These are phyloP conservation scores for Aleadryas rufinucha DNA, from an alignment of 2,113 vertebrate genomes.

Conservation along the genomic window DNA sequence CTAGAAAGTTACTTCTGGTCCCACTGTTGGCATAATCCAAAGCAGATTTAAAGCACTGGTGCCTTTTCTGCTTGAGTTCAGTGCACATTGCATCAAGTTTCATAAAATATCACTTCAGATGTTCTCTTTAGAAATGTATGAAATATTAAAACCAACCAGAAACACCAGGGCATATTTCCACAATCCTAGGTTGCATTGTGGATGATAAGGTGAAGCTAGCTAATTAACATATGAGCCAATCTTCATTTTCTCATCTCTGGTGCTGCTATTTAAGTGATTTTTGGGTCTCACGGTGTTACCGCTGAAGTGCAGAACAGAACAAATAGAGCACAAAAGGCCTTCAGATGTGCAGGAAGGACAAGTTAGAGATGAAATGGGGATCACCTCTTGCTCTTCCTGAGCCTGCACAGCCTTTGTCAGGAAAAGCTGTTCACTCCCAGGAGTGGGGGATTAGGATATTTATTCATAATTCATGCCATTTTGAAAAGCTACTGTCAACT, in stretches of 20 bases:
- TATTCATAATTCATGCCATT: slow-evolving; percentile 35
- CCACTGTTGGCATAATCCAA: background rate
- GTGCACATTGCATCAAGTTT: background rate
- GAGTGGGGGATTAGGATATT: background rate
- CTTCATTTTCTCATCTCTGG: background rate
- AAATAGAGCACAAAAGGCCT: background rate
- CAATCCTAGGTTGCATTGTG: background rate
- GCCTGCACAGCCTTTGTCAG: background rate
- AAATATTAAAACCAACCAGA: background rate
- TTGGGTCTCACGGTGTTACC: background rate
- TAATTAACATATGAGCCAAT: background rate
- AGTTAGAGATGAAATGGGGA: background rate
- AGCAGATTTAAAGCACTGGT: background rate
- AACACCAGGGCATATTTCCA: background rate
- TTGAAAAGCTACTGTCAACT: slow-evolving; percentile 20
- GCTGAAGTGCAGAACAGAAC: background rate
- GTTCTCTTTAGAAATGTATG: background rate
- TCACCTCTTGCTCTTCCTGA: background rate
- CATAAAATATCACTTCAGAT: background rate
- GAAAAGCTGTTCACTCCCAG: fast-evolving
- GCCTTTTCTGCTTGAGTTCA: background rate
- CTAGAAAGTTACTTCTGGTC: background rate
- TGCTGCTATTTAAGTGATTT: background rate
- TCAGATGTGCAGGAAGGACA: background rate
- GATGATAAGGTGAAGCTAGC: background rate